A percentile compares a stretch with the other conserved stretches of the same genome.
phyloP scores from a whole-genome alignment of 37 sponge, comb jelly and placozoan species.

The Axinella damicornis region DNA sequence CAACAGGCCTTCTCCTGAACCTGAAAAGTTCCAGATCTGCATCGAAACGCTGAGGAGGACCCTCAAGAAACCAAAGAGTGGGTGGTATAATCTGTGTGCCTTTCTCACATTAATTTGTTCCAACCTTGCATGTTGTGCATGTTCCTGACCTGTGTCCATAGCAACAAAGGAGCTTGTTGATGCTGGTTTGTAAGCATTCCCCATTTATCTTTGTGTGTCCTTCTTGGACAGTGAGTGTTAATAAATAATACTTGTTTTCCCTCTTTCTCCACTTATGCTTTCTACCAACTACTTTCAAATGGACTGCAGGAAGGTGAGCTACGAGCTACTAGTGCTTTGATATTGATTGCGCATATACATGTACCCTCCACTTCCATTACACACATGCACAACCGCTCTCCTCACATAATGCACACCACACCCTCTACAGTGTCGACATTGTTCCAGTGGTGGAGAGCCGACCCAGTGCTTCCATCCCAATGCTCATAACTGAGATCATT shows the following conservation, averaged over 20 bases:
- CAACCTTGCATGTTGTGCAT: too few species aligned
- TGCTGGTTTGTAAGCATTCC: too few species aligned
- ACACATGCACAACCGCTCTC: too few species aligned
- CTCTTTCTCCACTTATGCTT: neutral
- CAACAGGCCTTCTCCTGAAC: slow-evolving; percentile 32
- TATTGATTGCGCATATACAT: too few species aligned
- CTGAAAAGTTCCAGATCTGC: slow-evolving; percentile 12
- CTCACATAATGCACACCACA: too few species aligned
- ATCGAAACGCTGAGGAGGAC: slow-evolving; percentile 13
- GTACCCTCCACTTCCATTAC: too few species aligned
- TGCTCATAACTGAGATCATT: neutral
- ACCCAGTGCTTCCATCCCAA: neutral
- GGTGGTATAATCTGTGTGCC: neutral
- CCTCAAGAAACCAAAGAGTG: slow-evolving; percentile 27
- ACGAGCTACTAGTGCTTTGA: neutral
- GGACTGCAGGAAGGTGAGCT: slow-evolving; percentile 11
- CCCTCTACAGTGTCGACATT: slow-evolving; percentile 21
- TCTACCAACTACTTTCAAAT: neutral
- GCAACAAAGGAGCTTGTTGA: too few species aligned
- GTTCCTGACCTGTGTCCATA: too few species aligned
- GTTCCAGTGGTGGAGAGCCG: slow-evolving; percentile 11
- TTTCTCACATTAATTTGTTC: too few species aligned
- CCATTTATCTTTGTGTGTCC: too few species aligned
- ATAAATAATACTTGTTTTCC: too few species aligned
- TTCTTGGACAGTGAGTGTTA: too few species aligned